phyloP scores from a whole-genome alignment of 2,888 invertebrate genomes.

The Eupithecia insigniata region DNA sequence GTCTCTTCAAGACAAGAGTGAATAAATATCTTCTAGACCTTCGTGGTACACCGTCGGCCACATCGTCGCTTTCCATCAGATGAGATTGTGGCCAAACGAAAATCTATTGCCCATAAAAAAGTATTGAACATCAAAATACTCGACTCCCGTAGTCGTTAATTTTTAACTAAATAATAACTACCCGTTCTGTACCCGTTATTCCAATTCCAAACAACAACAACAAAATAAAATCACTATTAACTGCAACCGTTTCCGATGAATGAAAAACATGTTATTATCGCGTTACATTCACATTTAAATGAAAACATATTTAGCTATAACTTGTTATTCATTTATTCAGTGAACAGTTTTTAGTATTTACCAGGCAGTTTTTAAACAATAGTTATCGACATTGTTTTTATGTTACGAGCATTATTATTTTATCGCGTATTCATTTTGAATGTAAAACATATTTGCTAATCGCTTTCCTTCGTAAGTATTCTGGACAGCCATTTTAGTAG shows the following conservation, averaged over 20 bases:
- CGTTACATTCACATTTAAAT: slow-evolving; percentile 18
- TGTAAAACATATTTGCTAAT: neutral
- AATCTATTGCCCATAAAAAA: no score
- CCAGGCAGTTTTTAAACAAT: neutral
- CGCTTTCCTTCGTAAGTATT: neutral
- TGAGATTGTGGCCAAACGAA: no score
- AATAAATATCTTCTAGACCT: no score
- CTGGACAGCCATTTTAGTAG: neutral
- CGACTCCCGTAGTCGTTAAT: neutral
- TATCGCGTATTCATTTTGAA: neutral
- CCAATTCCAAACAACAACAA: slow-evolving; percentile 5
- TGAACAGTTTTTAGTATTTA: neutral
- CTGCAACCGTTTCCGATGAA: slow-evolving; percentile 20
- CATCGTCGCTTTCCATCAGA: no score
- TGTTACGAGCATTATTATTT: neutral
- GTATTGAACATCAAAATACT: neutral
- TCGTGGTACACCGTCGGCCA: no score
- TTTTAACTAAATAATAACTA: slow-evolving; percentile 11
- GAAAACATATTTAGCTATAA: slow-evolving; percentile 6
- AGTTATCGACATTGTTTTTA: neutral
- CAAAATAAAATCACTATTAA: slow-evolving; percentile 21
- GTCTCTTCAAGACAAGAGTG: no score
- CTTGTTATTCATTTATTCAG: slow-evolving; percentile 6
- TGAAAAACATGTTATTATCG: slow-evolving; percentile 12
- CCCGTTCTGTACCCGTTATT: slow-evolving; percentile 1